Base-by-base conservation (phyloP, 92 coral and sea anemone genomes). In the Porites lobata region DNA sequence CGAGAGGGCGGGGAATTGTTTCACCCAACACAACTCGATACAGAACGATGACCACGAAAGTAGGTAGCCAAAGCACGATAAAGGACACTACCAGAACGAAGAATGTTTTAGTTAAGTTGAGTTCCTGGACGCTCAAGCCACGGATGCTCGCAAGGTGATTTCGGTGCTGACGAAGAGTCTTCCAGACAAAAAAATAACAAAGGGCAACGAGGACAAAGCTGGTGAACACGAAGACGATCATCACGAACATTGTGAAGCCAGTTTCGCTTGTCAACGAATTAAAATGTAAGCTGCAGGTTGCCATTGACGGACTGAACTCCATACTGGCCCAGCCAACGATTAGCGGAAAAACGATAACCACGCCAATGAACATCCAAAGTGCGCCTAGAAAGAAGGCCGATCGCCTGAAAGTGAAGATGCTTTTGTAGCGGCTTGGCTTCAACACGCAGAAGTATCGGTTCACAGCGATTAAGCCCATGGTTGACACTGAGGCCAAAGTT, bases 401-500 rank as follows among this genome's bases (percentile, higher is more conserved):
- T 10, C 70, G 58, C 8, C 38, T 22, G 54, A 32, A 8, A 8
- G 94, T 53, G 65, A 91, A 91, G 53, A 81, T 22, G 1, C 47
- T 69, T 71, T 72, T 81, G 77, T 91, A 91, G 69, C 71, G 72
- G 64, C 62, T 87, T 8, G 94, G 91, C 52, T 87, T 87, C 50
- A 91, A 74, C 68, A 91, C 94, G 7, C 94, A 80, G 75, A 91
- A 76, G 64, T 81, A 91, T 21, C 94, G 85, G 70, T 87, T 87
- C 12, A 87, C 54, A 0, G 94, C 91, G 11, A 87, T 91, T 24
- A 91, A 13, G 5, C 85, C 84, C 56, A 86, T 83, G 14, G 85
- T 70, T n/a, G 74, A 58, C 57, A 91, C 66, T 9, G 94, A 73
- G 32, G 89, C 74, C n/a, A 63, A 5, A 20, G 74, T 74, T 76